These are phyloP conservation scores for Meloidogyne floridensis DNA, from an alignment of 1,140 invertebrate species.

Conservation along the genomic window DNA sequence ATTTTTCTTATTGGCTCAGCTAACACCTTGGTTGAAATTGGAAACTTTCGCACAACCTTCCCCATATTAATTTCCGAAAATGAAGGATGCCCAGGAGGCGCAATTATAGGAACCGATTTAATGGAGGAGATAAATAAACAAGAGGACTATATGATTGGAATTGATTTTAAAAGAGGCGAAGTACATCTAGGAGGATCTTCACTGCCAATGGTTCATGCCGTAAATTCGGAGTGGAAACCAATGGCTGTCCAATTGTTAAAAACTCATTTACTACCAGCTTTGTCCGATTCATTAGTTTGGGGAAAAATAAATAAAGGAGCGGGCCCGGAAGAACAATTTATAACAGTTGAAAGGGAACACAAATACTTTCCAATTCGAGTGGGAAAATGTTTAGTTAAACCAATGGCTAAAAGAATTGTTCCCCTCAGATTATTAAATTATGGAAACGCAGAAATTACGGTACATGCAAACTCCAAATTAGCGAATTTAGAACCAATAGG, in stretches of 20 bases:
- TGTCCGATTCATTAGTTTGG: constrained; percentile 4
- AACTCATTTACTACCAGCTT: background rate
- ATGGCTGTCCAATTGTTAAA: background rate
- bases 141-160: no score
- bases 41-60: no score
- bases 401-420: background rate
- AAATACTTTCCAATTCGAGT: background rate
- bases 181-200: background rate
- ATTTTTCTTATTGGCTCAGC: no score
- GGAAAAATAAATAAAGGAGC: constrained; percentile 13
- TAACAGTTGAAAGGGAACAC: background rate
- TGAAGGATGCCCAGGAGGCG: no score
- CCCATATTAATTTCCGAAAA: no score
- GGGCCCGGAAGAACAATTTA: background rate
- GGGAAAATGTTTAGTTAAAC: background rate
- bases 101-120: background rate
- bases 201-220: background rate
- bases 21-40: no score
- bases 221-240: background rate
- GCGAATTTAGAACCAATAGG: constrained; percentile 7
- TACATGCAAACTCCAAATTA: background rate
- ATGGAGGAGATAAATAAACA: background rate
- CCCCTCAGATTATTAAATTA: constrained; percentile 7
- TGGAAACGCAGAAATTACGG: background rate
- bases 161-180: background rate